Percentiles rank a stretch among this genome's conserved stretches.
phyloP scores from a whole-genome alignment of 2,888 invertebrate genomes.

The Lasius platythorax region DNA sequence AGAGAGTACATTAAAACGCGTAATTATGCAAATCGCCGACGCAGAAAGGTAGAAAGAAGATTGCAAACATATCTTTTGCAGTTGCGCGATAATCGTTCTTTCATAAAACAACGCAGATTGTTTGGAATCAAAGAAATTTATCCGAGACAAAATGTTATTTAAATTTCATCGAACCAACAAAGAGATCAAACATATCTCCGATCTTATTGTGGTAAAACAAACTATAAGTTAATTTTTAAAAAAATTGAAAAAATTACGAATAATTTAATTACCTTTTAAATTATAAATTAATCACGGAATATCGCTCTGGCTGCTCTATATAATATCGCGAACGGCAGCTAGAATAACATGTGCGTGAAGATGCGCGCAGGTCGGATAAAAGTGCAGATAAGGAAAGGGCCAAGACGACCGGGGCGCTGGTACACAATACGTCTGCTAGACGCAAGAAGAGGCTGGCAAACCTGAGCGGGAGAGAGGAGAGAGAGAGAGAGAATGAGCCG shows the following conservation, averaged over 20 bases:
- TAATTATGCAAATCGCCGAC: constrained; percentile 81
- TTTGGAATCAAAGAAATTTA: neutral
- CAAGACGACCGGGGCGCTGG: constrained; percentile 50
- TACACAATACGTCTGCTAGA: constrained; percentile 26
- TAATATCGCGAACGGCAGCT: constrained; percentile 45
- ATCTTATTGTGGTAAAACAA: neutral
- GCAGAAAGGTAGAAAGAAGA: constrained; percentile 69
- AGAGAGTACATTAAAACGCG: constrained; percentile 74
- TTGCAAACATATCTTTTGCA: constrained; percentile 26
- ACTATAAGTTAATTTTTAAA: no score
- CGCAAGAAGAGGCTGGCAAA: constrained; percentile 27
- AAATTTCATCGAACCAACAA: neutral
- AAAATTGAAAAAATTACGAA: no score
- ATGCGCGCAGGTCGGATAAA: constrained; percentile 58
- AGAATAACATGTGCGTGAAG: constrained; percentile 69
- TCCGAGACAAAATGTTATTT: neutral
- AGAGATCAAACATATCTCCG: neutral
- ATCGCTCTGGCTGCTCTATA: no score
- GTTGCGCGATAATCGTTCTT: neutral
- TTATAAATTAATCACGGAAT: no score
- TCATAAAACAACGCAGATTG: neutral
- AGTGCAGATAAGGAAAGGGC: constrained; percentile 57
- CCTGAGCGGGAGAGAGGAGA: constrained; percentile 38
- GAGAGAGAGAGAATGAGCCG: constrained; percentile 40
- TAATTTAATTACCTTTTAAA: no score